A percentile compares a stretch with the other conserved stretches of the same genome.
Evolutionary conservation across 2,888 invertebrate species (phyloP).

Genomic region (Sialis fuliginosa): DNA sequence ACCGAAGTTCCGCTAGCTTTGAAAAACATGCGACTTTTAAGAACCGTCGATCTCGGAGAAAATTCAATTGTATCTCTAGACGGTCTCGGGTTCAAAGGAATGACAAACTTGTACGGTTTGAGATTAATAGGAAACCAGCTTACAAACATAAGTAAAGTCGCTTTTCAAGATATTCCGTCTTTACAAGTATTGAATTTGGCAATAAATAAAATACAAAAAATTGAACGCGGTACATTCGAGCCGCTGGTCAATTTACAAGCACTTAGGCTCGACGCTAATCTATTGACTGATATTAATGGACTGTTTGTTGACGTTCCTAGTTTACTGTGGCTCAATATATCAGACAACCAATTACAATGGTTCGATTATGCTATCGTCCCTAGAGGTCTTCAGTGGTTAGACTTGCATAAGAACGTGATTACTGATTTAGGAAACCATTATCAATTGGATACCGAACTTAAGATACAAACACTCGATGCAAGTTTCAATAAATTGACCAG

Average conservation of each 20-base stretch:
- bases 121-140: conserved; percentile 79
- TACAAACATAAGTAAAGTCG: conserved; percentile 61
- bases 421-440: conserved; percentile 60
- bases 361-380: conserved; percentile 81
- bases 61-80: conserved; percentile 71
- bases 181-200: conserved; percentile 78
- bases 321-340: conserved; percentile 77
- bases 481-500: conserved; percentile 75
- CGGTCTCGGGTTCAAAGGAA: conserved; percentile 64
- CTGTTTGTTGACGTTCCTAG: conserved; percentile 70
- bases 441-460: conserved; percentile 48
- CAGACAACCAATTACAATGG: conserved; percentile 74
- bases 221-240: conserved; percentile 70
- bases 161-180: conserved; percentile 61
- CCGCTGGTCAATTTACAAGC: conserved; percentile 66
- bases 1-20: conserved; percentile 65
- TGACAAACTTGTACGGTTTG: conserved; percentile 73
- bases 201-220: conserved; percentile 58
- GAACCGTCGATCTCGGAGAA: conserved; percentile 80
- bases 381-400: conserved; percentile 67
- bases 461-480: conserved; percentile 71
- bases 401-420: conserved; percentile 75
- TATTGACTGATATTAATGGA: conserved; percentile 62
- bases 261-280: conserved; percentile 72
- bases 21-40: conserved; percentile 67